phyloP scores from a whole-genome alignment of 2,888 invertebrate species.

The Limnephilus rhombicus region DNA sequence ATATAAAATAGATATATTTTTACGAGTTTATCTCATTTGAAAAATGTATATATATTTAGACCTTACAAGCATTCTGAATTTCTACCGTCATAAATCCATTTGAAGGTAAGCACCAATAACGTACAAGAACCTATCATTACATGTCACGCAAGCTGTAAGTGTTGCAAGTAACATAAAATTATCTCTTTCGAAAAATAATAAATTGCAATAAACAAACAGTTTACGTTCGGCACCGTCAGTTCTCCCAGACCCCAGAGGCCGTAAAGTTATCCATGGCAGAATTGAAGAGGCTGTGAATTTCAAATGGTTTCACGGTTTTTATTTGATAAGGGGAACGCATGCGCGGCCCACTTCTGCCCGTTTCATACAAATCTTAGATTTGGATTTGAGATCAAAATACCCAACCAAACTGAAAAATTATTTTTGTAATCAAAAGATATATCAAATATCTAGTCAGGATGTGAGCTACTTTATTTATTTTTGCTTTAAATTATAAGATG shows the following conservation, averaged over 20 bases:
- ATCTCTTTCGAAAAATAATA: slow-evolving; percentile 21
- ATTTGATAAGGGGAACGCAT: no score
- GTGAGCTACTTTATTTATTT: no score
- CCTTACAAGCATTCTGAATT: neutral
- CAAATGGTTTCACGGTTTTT: neutral
- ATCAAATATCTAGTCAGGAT: no score
- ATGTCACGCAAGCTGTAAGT: neutral
- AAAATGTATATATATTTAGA: no score
- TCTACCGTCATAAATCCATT: slow-evolving; percentile 12
- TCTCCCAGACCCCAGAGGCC: neutral
- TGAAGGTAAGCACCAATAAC: neutral
- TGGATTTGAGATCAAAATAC: no score
- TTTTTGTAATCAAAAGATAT: no score
- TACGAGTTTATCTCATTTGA: no score
- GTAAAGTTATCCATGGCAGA: neutral
- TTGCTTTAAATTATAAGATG: no score
- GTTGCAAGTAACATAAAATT: slow-evolving; percentile 29
- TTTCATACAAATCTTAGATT: no score
- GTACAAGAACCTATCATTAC: slow-evolving; percentile 27
- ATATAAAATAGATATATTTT: no score
- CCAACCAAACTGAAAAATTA: no score
- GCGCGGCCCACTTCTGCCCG: no score
- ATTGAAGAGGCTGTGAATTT: slow-evolving; percentile 21
- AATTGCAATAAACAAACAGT: slow-evolving; percentile 36
- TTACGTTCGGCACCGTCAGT: neutral